phyloP scores from a whole-genome alignment of 35 echinoderm and acorn worm genomes.

The Anneissia japonica region DNA sequence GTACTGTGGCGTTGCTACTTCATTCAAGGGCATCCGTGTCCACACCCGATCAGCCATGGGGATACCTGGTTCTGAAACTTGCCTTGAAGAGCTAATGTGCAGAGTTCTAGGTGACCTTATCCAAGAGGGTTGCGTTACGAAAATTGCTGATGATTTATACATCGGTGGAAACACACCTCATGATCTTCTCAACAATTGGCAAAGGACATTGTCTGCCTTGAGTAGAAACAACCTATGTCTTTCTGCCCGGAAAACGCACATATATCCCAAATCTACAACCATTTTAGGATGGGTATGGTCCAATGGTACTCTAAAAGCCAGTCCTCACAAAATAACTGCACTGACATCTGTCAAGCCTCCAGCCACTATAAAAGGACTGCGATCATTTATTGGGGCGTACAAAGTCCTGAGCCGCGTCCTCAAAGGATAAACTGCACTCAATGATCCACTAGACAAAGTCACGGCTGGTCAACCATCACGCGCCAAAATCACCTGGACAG shows the following conservation, averaged over 20 bases:
- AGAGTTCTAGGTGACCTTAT: too few species aligned
- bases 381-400: slow-evolving; percentile 60
- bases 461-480: slow-evolving; percentile 25
- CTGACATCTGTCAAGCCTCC: slow-evolving; percentile 27
- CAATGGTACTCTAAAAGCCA: slow-evolving; percentile 17
- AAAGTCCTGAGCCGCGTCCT: slow-evolving; percentile 46
- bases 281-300: slow-evolving; percentile 55
- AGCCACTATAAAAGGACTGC: slow-evolving; percentile 16
- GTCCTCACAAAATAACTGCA: slow-evolving; percentile 23
- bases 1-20: too few species aligned
- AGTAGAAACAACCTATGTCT: background rate
- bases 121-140: too few species aligned
- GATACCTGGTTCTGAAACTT: too few species aligned
- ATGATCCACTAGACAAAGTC: slow-evolving; percentile 41
- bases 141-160: too few species aligned
- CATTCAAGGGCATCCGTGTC: too few species aligned
- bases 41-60: too few species aligned
- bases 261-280: slow-evolving; percentile 9
- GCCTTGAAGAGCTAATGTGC: too few species aligned
- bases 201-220: too few species aligned
- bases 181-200: too few species aligned
- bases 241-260: background rate
- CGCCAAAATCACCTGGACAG: slow-evolving; percentile 36
- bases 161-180: too few species aligned
- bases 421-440: background rate